A percentile compares a stretch with the other conserved stretches of the same genome.
Conservation (phyloP, 2,113 vertebrate genomes). For the Cyanoliseus patagonus region DNA sequence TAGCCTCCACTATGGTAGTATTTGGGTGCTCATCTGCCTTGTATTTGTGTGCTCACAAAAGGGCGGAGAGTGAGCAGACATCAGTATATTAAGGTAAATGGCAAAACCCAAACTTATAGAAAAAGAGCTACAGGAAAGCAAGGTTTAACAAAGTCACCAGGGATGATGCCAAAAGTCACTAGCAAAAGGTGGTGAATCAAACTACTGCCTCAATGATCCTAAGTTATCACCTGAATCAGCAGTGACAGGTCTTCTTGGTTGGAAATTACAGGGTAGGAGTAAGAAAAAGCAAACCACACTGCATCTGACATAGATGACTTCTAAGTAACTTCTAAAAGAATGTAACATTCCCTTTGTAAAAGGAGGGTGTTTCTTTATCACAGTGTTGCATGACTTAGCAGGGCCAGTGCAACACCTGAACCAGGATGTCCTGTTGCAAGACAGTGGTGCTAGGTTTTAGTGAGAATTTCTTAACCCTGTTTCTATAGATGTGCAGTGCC, state of each 20-base stretch:
- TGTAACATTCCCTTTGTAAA: background rate
- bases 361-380: background rate
- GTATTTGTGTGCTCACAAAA: background rate
- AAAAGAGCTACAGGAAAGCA: background rate
- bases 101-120: background rate
- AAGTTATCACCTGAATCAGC: background rate
- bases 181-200: background rate
- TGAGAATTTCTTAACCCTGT: background rate
- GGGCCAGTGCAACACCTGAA: background rate
- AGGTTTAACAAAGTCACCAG: background rate
- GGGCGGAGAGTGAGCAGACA: fast-evolving
- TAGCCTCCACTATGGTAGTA: fast-evolving
- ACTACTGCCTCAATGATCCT: background rate
- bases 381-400: background rate
- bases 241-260: fast-evolving
- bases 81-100: background rate
- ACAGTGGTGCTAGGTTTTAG: background rate
- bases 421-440: background rate
- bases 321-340: background rate
- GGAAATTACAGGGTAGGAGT: background rate
- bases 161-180: background rate
- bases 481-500: background rate
- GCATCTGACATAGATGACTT: background rate
- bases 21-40: background rate
- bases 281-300: background rate